Evolutionary conservation across 2,113 vertebrate genomes (phyloP).

Genomic region (Siphamia tubifer): DNA sequence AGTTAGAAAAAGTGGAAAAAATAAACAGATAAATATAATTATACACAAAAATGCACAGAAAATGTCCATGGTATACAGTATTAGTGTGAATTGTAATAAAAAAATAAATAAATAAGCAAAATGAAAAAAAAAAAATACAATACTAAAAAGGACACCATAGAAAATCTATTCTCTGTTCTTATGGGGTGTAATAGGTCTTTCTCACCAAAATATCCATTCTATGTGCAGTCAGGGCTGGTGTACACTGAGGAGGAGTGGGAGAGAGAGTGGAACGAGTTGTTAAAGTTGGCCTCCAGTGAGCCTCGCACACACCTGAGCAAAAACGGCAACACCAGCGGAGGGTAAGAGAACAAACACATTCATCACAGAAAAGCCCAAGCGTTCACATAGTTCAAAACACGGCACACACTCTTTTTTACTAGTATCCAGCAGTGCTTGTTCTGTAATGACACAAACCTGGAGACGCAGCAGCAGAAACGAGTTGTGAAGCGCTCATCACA

Average conservation of each 20-base stretch:
- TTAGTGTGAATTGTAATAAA: no score
- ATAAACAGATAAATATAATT: no score
- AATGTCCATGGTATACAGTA: no score
- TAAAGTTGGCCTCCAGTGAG: slow-evolving; percentile 97
- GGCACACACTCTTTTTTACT: background rate
- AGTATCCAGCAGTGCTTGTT: background rate
- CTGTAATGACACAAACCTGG: background rate
- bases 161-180: background rate
- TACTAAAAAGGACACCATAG: no score
- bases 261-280: slow-evolving; percentile 94
- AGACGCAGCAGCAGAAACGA: background rate
- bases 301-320: slow-evolving; percentile 94
- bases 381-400: background rate
- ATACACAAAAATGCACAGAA: no score
- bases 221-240: slow-evolving; percentile 90
- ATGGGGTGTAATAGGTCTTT: slow-evolving; percentile 21
- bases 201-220: slow-evolving; percentile 25
- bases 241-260: slow-evolving; percentile 99
- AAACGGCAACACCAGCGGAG: slow-evolving; percentile 89
- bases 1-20: no score
- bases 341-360: slow-evolving; percentile 78
- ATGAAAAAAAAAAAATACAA: no score
- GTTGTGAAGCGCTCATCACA: background rate
- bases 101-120: no score
- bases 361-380: background rate